These are phyloP conservation scores for Bathybates hornii DNA, from an alignment of 2,113 vertebrate species.

Conservation along the genomic window DNA sequence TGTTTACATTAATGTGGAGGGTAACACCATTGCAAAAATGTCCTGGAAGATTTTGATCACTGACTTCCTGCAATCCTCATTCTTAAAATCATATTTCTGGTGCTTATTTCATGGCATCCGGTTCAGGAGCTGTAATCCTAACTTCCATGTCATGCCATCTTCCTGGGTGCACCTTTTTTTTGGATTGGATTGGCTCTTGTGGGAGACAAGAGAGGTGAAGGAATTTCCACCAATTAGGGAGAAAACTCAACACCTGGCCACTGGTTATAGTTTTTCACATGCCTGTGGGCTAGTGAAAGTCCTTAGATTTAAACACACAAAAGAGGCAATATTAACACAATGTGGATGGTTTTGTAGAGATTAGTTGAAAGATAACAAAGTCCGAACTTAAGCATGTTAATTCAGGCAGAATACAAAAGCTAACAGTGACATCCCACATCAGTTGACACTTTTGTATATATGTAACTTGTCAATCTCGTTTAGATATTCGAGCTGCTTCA, in stretches of 20 bases:
- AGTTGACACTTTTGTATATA: not conserved
- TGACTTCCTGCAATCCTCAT: not conserved
- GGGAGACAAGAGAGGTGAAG: not conserved
- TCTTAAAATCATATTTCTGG: not conserved
- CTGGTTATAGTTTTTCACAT: slow-evolving; percentile 42
- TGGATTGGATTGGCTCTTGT: not conserved
- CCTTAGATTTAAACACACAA: slow-evolving; percentile 41
- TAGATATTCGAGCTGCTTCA: not conserved
- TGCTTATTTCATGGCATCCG: not conserved
- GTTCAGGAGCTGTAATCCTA: not conserved
- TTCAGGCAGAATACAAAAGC: not conserved
- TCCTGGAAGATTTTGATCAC: not conserved
- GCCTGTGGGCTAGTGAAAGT: slow-evolving; percentile 33
- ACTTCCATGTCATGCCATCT: not conserved
- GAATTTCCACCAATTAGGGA: slow-evolving; percentile 23
- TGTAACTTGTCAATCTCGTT: not conserved
- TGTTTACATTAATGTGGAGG: not conserved
- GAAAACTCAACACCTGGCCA: slow-evolving; percentile 19
- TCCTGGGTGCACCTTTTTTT: not conserved
- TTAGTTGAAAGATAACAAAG: not conserved
- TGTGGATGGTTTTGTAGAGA: slow-evolving; percentile 16
- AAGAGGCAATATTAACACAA: slow-evolving; percentile 57
- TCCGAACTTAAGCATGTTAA: not conserved
- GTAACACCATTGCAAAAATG: not conserved
- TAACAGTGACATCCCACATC: not conserved